Percentiles rank a stretch among this genome's conserved stretches.
These are phyloP conservation scores for Tetropium fuscum DNA, from an alignment of 2,888 invertebrate species.

Conservation along the genomic window DNA sequence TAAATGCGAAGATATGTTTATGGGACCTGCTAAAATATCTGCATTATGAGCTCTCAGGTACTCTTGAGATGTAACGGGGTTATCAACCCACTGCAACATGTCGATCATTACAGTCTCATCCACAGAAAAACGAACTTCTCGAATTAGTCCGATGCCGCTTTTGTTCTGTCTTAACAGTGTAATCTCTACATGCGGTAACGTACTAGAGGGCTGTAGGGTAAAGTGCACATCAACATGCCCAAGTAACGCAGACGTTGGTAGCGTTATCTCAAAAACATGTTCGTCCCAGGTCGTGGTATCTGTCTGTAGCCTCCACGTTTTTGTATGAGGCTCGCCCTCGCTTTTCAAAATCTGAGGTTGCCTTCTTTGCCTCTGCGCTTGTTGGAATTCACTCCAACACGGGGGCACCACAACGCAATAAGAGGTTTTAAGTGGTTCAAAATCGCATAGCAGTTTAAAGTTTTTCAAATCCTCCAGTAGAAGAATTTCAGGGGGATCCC, in stretches of 20 bases:
- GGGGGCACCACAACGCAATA: constrained; percentile 92
- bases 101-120: constrained; percentile 68
- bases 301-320: constrained; percentile 90
- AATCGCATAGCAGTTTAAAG: constrained; percentile 81
- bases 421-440: constrained; percentile 72
- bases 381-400: constrained; percentile 94
- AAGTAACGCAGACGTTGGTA: constrained; percentile 80
- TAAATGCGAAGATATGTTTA: constrained; percentile 83
- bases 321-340: constrained; percentile 77
- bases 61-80: constrained; percentile 83
- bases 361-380: constrained; percentile 89
- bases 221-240: constrained; percentile 94
- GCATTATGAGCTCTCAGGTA: constrained; percentile 90
- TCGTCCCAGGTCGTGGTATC: constrained; percentile 94
- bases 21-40: constrained; percentile 90
- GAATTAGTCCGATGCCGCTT: constrained; percentile 73
- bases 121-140: constrained; percentile 63
- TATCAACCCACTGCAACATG: constrained; percentile 69
- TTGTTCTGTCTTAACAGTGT: constrained; percentile 75
- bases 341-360: constrained; percentile 86
- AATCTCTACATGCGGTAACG: constrained; percentile 78
- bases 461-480: constrained; percentile 65
- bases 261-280: constrained; percentile 88
- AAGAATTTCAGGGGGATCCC: constrained; percentile 58
- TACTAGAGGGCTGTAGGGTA: constrained; percentile 81